Evolutionary conservation across 2,888 invertebrate genomes (phyloP), one percentile per base, ranked within the genome.

Genomic region (Mellilla xanthometata): DNA sequence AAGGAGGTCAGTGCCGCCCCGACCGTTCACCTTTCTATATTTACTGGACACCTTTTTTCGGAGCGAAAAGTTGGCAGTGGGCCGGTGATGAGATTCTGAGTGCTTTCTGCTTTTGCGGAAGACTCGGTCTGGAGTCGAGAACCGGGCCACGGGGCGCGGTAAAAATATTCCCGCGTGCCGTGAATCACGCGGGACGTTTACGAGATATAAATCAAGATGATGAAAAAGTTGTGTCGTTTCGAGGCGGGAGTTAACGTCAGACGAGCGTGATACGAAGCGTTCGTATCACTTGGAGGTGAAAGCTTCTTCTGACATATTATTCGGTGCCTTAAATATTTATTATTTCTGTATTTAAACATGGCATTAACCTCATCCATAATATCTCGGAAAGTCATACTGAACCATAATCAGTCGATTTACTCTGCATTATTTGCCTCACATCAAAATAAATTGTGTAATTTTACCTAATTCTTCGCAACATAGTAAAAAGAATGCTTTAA

Each of bases 1-100:
- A 98, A 93, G 96, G 96, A 93, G 92, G 92, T 93, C 83, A 87
- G 87, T 88, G 81, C 78, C 76, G 72, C 64, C 58, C 41, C 68
- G 86, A 76, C 70, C 85, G 72, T 87, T 86, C 78, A 86, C 79
- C 86, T 70, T 65, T 51, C 76, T 81, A 77, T 73, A 78, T 78
- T 74, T 79, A 75, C 68, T 68, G 68, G 72, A 73, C 59, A 72
- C 69, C 74, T 72, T 80, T 80, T 77, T 72, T 72, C n/a, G n/a
- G n/a, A 68, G 67, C 69, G 59, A 66, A 78, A 77, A 72, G 65
- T 86, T 86, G 86, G 85, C 86, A 85, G 62, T 44, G 62, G 63
- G 72, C 77, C 76, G 65, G 68, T 64, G 61, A 57, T 55, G 65
- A 60, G 70, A 54, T 60, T 58, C 50, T 57, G 23, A 23, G n/a